Evolutionary conservation across 2,797 vertebrate genomes (phyloP).

Genomic region (Acipenser ruthenus): DNA sequence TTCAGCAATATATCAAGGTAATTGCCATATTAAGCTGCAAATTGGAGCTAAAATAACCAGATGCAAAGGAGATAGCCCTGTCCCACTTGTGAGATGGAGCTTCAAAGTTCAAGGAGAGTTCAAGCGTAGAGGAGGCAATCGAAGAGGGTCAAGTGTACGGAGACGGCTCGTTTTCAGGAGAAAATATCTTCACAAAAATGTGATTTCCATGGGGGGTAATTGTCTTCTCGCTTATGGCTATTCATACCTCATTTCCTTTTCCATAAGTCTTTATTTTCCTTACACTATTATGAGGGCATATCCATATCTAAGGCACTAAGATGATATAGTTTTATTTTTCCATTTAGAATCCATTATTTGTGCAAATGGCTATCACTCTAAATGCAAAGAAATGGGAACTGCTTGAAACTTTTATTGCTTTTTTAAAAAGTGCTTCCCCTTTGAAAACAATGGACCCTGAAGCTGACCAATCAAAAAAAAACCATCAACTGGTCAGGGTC

Average conservation of each 20-base stretch:
- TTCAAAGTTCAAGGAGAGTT: slow-evolving; percentile 98
- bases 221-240: slow-evolving; percentile 84
- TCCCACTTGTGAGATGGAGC: slow-evolving; percentile 67
- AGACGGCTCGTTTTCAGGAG: slow-evolving; percentile 66
- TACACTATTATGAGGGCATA: slow-evolving; percentile 57
- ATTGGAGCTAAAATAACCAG: slow-evolving; percentile 96
- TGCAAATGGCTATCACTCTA: slow-evolving; percentile 16
- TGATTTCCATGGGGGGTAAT: slow-evolving; percentile 86
- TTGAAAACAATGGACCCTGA: too few species aligned
- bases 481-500: too few species aligned
- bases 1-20: slow-evolving; percentile 83
- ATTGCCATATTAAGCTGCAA: slow-evolving; percentile 88
- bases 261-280: slow-evolving; percentile 72
- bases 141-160: slow-evolving; percentile 71
- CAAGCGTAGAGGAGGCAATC: slow-evolving; percentile 82
- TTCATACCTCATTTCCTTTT: slow-evolving; percentile 84
- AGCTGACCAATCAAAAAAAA: slow-evolving; percentile 26
- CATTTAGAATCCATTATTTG: slow-evolving; percentile 19
- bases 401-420: too few species aligned
- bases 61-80: slow-evolving; percentile 83
- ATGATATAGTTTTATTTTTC: slow-evolving; percentile 17
- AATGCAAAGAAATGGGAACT: slow-evolving; percentile 6
- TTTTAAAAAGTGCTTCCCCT: too few species aligned
- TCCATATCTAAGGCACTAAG: slow-evolving; percentile 44
- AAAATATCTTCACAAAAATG: slow-evolving; percentile 94